Conservation (phyloP, 2,888 invertebrate species). For the Stenoptilia bipunctidactyla region DNA sequence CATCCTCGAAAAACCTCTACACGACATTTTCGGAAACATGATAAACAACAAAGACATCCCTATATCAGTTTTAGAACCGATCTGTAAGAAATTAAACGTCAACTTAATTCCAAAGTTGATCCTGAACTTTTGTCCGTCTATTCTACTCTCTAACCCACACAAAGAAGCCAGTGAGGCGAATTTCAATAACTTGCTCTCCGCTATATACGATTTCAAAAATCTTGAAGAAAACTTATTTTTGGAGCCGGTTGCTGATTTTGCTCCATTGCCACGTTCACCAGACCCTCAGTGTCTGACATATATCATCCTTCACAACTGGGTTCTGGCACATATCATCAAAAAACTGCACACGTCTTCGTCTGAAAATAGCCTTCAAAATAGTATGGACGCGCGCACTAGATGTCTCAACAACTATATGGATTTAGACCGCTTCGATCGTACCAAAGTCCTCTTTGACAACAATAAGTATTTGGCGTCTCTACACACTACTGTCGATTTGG, state of each 20-base stretch:
- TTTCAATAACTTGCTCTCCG: conserved; percentile 47
- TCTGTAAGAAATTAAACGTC: conserved; percentile 77
- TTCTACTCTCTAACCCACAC: conserved; percentile 51
- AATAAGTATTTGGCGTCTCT: conserved; percentile 73
- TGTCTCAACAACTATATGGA: conserved; percentile 73
- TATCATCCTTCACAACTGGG: conserved; percentile 76
- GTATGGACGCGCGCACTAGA: conserved; percentile 69
- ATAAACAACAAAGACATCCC: conserved; percentile 77
- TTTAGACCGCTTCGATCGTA: conserved; percentile 60
- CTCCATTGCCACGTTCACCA: conserved; percentile 51
- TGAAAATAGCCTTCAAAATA: conserved; percentile 53
- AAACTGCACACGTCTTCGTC: conserved; percentile 72
- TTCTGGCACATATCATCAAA: conserved; percentile 76
- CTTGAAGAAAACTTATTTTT: conserved; percentile 59
- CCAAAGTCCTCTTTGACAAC: conserved; percentile 66
- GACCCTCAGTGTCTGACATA: conserved; percentile 72
- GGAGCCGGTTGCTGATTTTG: conserved; percentile 52
- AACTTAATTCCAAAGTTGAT: conserved; percentile 82
- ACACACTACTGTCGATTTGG: conserved; percentile 64
- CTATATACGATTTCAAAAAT: conserved; percentile 53
- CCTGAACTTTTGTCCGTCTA: conserved; percentile 78
- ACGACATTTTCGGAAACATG: conserved; percentile 75
- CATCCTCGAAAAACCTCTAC: conserved; percentile 64
- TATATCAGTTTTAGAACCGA: conserved; percentile 76
- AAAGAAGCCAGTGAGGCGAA: conserved; percentile 47